A percentile compares a stretch with the other conserved stretches of the same genome.
Conservation (phyloP, 2,113 vertebrate species). For the Phaethon lepturus region DNA sequence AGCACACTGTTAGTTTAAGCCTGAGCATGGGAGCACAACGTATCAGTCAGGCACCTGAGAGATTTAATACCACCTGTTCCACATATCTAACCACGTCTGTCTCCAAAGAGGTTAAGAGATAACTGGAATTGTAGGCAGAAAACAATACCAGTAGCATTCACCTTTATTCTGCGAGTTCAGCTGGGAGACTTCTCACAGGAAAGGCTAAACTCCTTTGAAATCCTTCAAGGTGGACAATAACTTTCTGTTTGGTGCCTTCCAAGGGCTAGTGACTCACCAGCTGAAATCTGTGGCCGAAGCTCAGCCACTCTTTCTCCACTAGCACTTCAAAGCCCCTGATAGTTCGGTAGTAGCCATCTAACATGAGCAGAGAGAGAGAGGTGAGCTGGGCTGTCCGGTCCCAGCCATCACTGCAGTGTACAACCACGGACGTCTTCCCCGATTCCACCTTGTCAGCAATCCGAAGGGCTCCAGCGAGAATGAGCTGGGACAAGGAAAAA, state of each 20-base stretch:
- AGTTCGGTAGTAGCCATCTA: conserved; percentile 93
- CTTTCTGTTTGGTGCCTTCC: not conserved
- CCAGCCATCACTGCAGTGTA: conserved; percentile 98
- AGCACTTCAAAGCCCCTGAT: conserved; percentile 91
- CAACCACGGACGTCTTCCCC: conserved; percentile 93
- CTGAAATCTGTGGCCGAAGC: conserved; percentile 95
- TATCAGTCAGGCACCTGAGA: not conserved
- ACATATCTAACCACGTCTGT: not conserved
- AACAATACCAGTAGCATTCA: not conserved
- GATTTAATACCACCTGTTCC: not conserved
- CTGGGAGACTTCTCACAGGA: not conserved
- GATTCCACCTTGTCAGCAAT: conserved; percentile 97
- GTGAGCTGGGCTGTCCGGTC: conserved; percentile 95
- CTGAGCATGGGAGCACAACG: not conserved
- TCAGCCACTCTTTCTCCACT: conserved; percentile 97
- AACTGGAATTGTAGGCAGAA: not conserved
- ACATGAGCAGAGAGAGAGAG: conserved; percentile 93
- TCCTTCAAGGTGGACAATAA: not conserved
- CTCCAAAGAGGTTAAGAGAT: not conserved
- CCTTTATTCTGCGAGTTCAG: not conserved
- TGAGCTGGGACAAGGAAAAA: conserved; percentile 77
- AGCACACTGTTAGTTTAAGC: not conserved
- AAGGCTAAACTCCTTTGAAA: not conserved
- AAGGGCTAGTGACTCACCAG: conserved; percentile 80
- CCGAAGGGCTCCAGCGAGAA: conserved; percentile 92